phyloP scores from a whole-genome alignment of 2,888 invertebrate species.

The Apotomis turbidana region DNA sequence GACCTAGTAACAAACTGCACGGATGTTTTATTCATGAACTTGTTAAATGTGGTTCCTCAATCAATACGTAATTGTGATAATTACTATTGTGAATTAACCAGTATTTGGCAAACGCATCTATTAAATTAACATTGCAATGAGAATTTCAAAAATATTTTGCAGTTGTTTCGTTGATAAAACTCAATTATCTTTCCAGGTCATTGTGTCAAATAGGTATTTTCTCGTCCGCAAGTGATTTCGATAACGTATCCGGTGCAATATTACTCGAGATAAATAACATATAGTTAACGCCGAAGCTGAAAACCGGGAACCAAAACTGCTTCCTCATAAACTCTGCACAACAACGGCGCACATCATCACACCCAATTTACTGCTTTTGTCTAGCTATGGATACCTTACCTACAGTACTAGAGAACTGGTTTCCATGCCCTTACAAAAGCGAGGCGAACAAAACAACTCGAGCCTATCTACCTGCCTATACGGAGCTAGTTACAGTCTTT shows the following conservation, averaged over 20 bases:
- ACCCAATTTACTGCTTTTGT: conserved; percentile 57
- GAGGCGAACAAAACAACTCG: conserved; percentile 63
- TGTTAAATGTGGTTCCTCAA: conserved; percentile 2
- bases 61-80: conserved; percentile 3
- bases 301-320: not conserved
- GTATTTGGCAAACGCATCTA: too few relatives aligned
- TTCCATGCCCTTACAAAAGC: conserved; percentile 62
- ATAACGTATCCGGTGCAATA: conserved; percentile 63
- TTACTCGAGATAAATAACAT: conserved; percentile 45
- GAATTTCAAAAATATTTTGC: conserved; percentile 50
- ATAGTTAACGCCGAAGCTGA: not conserved
- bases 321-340: conserved; percentile 45
- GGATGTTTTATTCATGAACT: conserved; percentile 19
- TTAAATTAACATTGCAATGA: not conserved
- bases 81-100: not conserved
- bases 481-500: conserved; percentile 61
- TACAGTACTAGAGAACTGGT: conserved; percentile 58
- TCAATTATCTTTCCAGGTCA: conserved; percentile 69
- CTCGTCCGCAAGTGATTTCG: conserved; percentile 59
- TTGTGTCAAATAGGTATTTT: conserved; percentile 60
- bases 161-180: conserved; percentile 56
- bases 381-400: conserved; percentile 49
- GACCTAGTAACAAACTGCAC: conserved; percentile 19
- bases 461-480: conserved; percentile 54
- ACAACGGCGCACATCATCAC: conserved; percentile 48